Percentiles rank a stretch among this genome's conserved stretches.
These are phyloP conservation scores for Troides helena DNA, from an alignment of 2,888 invertebrate genomes.

Conservation along the genomic window DNA sequence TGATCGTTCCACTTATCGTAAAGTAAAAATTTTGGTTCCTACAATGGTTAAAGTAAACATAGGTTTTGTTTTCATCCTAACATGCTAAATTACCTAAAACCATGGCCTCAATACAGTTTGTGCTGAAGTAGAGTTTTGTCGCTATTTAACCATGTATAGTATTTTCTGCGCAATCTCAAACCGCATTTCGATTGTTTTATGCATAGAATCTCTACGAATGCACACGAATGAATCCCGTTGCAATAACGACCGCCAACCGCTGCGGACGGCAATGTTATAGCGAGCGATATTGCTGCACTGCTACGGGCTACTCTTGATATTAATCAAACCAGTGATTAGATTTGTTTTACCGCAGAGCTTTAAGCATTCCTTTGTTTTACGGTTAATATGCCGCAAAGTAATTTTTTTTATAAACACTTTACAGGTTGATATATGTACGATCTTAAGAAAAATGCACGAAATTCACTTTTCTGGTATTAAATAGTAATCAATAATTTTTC, in stretches of 20 bases:
- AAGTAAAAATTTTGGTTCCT: too few species aligned
- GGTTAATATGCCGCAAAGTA: too few species aligned
- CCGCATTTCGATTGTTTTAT: constrained; percentile 30
- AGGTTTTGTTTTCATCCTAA: too few species aligned
- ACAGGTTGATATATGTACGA: too few species aligned
- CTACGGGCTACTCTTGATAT: constrained; percentile 6
- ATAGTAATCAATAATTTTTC: too few species aligned
- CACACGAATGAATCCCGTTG: constrained; percentile 29
- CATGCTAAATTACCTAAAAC: too few species aligned
- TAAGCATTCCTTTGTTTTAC: neutral
- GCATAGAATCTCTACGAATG: constrained; percentile 29
- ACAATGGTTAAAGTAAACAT: too few species aligned
- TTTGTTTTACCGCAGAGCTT: neutral
- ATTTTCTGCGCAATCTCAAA: neutral
- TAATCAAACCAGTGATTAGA: constrained; percentile 19
- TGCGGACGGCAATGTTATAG: constrained; percentile 38
- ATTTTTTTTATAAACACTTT: too few species aligned
- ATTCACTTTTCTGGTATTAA: too few species aligned
- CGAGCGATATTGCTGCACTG: constrained; percentile 22
- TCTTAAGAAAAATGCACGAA: too few species aligned
- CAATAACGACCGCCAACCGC: constrained; percentile 41
- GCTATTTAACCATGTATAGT: neutral
- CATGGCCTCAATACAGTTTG: too few species aligned
- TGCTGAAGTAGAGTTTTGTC: neutral
- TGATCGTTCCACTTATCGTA: too few species aligned